phyloP scores from a whole-genome alignment of 2,888 invertebrate species.

The Hoplodrina blanda region DNA sequence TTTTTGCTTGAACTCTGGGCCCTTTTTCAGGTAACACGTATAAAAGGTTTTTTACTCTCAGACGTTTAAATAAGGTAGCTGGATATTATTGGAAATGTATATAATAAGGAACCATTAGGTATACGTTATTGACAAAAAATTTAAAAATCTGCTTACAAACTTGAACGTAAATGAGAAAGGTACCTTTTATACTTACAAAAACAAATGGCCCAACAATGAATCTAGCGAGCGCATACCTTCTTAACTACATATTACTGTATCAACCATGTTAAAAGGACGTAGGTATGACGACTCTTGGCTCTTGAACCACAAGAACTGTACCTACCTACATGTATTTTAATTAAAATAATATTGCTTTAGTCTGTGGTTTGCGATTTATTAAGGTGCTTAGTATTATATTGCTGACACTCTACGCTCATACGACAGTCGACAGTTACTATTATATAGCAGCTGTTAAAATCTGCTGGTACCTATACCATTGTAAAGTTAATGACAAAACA shows the following conservation, averaged over 20 bases:
- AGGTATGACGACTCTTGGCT: neutral
- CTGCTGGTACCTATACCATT: neutral
- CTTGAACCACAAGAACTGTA: neutral
- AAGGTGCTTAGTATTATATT: neutral
- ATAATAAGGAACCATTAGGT: too few species aligned
- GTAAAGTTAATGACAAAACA: slow-evolving; percentile 17
- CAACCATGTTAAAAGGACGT: neutral
- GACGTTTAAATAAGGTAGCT: too few species aligned
- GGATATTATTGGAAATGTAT: too few species aligned
- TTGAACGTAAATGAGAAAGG: too few species aligned
- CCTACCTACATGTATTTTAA: neutral
- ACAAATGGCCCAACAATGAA: neutral
- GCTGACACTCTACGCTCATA: neutral
- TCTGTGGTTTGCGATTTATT: neutral
- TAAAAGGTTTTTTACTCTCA: neutral
- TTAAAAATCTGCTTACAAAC: too few species aligned
- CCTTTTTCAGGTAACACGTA: neutral
- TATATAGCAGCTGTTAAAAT: slow-evolving; percentile 22
- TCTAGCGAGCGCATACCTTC: neutral
- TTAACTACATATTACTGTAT: neutral
- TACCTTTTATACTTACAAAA: neutral
- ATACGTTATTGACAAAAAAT: too few species aligned
- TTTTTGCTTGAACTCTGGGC: neutral
- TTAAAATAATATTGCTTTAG: neutral
- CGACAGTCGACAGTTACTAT: neutral